Percentiles rank a stretch among this genome's conserved stretches.
phyloP scores from a whole-genome alignment of 2,113 vertebrate species.

The Lontra canadensis region DNA sequence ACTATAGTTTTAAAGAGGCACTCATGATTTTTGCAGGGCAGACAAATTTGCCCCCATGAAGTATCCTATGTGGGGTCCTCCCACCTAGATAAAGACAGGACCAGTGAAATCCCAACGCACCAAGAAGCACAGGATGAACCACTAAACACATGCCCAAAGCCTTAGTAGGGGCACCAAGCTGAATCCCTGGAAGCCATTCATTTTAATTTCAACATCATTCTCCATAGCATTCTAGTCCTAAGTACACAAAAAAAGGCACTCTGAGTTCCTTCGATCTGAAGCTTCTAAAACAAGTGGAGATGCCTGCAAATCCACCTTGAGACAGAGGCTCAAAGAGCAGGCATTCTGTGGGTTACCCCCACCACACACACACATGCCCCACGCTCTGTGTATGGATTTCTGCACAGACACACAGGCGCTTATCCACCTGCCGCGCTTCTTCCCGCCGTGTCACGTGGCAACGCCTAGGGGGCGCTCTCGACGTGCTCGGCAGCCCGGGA shows the following conservation, averaged over 20 bases:
- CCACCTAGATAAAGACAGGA: not conserved
- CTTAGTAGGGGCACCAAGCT: not conserved
- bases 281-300: not conserved
- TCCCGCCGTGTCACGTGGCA: slow-evolving; percentile 76
- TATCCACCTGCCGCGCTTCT: not conserved
- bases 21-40: not conserved
- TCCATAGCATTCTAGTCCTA: not conserved
- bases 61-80: not conserved
- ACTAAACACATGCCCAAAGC: not conserved
- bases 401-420: not conserved
- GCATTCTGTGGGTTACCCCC: not conserved
- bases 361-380: too few relatives aligned
- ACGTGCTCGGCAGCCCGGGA: slow-evolving; percentile 8
- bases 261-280: not conserved
- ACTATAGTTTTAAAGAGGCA: not conserved
- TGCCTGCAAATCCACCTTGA: accelerated
- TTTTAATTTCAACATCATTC: not conserved
- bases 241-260: not conserved
- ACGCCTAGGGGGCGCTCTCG: slow-evolving; percentile 86
- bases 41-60: not conserved
- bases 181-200: not conserved
- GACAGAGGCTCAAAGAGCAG: not conserved
- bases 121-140: not conserved
- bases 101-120: not conserved
- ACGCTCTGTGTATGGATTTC: not conserved